phyloP scores from a whole-genome alignment of 2,113 vertebrate genomes.

The Ploceus nigricollis region DNA sequence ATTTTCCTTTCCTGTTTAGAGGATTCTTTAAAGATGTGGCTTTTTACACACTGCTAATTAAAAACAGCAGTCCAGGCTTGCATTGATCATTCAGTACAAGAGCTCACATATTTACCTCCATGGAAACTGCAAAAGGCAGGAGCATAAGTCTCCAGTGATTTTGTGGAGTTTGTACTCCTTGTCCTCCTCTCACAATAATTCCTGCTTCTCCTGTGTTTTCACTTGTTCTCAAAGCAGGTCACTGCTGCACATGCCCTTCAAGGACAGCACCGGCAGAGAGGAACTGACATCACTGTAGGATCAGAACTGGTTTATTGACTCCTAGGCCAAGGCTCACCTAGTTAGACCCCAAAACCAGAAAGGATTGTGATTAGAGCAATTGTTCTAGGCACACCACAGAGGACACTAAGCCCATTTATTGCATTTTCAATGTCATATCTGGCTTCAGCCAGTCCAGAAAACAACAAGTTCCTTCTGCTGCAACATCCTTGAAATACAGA shows the following conservation, averaged over 20 bases:
- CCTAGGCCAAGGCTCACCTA: neutral
- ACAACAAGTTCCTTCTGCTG: neutral
- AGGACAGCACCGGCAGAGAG: neutral
- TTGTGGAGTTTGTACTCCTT: neutral
- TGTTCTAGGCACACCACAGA: neutral
- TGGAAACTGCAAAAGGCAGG: neutral
- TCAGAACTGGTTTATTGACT: neutral
- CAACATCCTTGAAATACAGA: neutral
- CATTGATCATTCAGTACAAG: neutral
- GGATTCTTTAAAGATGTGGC: neutral
- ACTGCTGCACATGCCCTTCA: neutral
- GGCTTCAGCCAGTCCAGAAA: neutral
- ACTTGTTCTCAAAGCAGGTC: neutral
- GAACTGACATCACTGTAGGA: neutral
- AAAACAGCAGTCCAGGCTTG: neutral
- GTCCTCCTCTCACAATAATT: neutral
- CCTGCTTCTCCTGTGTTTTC: neutral
- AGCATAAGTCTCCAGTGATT: neutral
- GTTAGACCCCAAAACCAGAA: neutral
- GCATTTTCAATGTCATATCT: neutral
- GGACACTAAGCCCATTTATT: neutral
- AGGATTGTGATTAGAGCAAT: neutral
- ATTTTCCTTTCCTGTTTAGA: neutral
- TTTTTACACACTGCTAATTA: constrained; percentile 9
- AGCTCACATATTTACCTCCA: neutral